phyloP scores from a whole-genome alignment of 1,140 invertebrate species.

The Microplitis demolitor region DNA sequence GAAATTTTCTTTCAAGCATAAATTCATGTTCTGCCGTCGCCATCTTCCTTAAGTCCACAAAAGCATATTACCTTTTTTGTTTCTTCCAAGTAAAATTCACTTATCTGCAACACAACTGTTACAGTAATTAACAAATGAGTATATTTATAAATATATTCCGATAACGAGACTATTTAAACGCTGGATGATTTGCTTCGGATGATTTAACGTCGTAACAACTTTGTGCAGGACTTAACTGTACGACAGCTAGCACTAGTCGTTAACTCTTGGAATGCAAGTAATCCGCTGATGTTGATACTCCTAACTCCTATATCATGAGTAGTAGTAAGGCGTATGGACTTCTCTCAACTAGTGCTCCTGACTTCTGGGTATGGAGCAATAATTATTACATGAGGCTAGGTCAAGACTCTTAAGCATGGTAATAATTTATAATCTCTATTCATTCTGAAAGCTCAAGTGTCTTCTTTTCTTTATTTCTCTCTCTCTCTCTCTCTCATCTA shows the following conservation, averaged over 20 bases:
- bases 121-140: neutral
- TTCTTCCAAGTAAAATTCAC: too few relatives aligned
- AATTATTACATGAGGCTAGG: neutral
- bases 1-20: constrained; percentile 38
- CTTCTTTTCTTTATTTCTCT: neutral
- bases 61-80: neutral
- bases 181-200: constrained; percentile 8
- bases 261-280: constrained; percentile 5
- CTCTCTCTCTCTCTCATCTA: too few relatives aligned
- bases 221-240: neutral
- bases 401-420: constrained; percentile 18
- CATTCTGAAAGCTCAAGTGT: constrained; percentile 28
- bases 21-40: constrained; percentile 21
- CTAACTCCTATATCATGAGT: neutral
- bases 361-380: neutral
- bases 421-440: constrained; percentile 44
- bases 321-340: neutral
- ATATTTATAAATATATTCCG: neutral
- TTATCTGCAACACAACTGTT: too few relatives aligned
- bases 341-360: neutral
- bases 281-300: neutral
- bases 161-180: constrained; percentile 22
- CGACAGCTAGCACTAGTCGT: neutral
- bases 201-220: constrained; percentile 14
- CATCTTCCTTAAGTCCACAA: neutral